Conservation (phyloP, 2,113 vertebrate genomes). For the Heterotilapia buettikoferi region DNA sequence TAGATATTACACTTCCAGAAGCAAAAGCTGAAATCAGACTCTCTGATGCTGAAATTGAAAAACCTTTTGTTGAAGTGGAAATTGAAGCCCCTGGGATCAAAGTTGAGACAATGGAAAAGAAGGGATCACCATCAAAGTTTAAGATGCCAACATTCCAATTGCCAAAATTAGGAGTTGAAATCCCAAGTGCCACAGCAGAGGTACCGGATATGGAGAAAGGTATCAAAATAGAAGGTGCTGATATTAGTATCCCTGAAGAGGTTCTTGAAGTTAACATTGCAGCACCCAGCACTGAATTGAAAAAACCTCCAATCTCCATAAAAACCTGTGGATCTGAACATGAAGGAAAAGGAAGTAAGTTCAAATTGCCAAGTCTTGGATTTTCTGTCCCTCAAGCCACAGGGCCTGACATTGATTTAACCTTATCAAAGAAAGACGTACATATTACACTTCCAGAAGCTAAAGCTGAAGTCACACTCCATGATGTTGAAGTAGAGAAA, state of each 20-base stretch:
- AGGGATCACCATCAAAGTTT: not conserved
- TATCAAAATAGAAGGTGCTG: not conserved
- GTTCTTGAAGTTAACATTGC: not conserved
- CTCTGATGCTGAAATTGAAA: not conserved
- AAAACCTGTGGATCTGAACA: not conserved
- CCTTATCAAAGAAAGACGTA: not conserved
- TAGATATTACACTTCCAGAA: not conserved
- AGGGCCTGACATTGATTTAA: not conserved
- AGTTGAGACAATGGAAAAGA: not conserved
- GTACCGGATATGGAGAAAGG: not conserved
- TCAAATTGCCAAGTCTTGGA: constrained; percentile 28
- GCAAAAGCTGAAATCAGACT: not conserved
- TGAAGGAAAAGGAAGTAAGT: not conserved
- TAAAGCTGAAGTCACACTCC: not conserved
- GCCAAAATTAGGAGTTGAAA: constrained; percentile 37
- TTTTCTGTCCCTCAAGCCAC: constrained; percentile 7
- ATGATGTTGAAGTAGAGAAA: not conserved
- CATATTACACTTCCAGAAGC: not conserved
- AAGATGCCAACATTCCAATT: constrained; percentile 22
- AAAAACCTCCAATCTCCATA: not conserved
- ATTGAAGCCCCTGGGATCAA: not conserved
- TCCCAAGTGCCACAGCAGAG: not conserved
- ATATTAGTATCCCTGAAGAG: not conserved
- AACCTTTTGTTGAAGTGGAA: not conserved
- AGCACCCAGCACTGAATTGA: not conserved